phyloP scores from a whole-genome alignment of 2,797 vertebrate species.

The Neosalanx taihuensis region DNA sequence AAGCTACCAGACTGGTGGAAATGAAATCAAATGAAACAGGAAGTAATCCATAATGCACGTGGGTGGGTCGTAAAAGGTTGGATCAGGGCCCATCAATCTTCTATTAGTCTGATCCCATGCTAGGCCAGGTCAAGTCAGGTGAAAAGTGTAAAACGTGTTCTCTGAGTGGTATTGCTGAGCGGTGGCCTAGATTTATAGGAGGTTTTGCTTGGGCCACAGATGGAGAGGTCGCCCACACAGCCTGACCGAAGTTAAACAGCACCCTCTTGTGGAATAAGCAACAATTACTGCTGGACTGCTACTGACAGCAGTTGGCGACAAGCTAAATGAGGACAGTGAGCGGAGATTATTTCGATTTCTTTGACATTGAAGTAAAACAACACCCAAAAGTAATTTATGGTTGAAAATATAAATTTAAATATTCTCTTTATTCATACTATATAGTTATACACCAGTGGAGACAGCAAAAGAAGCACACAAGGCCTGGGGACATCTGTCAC shows the following conservation, averaged over 20 bases:
- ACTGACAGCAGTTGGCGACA: not conserved
- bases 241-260: not conserved
- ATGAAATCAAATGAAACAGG: conserved; percentile 13
- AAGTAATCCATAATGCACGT: conserved; percentile 33
- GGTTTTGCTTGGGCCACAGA: not conserved
- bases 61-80: not conserved
- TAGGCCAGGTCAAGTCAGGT: not conserved
- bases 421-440: conserved; percentile 90
- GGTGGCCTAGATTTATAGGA: not conserved
- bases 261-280: not conserved
- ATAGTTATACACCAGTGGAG: conserved; percentile 85
- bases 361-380: conserved; percentile 41
- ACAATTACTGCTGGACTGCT: not conserved
- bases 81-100: not conserved
- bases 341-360: not conserved
- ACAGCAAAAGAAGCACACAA: conserved; percentile 87
- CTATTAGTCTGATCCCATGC: not conserved
- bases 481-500: conserved; percentile 80
- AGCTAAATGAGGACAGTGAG: not conserved
- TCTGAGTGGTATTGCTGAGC: not conserved
- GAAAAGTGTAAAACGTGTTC: conserved; percentile 12
- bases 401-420: conserved; percentile 88
- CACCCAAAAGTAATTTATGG: conserved; percentile 70
- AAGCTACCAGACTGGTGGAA: conserved; percentile 9
- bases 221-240: not conserved